A percentile compares a stretch with the other conserved stretches of the same genome.
These are phyloP conservation scores for Nesogale talazaci DNA, from an alignment of 2,113 vertebrate species.

Conservation along the genomic window DNA sequence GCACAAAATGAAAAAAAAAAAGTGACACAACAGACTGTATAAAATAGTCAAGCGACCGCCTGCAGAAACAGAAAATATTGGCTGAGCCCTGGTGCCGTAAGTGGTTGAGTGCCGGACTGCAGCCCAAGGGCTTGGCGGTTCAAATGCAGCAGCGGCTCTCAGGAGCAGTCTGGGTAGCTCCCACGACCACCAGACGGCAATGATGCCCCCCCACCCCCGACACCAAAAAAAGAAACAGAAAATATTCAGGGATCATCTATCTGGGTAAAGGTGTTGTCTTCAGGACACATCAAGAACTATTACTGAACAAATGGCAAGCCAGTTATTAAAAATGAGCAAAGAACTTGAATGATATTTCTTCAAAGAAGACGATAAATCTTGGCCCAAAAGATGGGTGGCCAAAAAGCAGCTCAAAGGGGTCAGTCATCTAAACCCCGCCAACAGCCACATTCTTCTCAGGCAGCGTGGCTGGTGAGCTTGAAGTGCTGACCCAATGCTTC, in stretches of 20 bases:
- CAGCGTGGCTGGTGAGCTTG: too few species aligned
- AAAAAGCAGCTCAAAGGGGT: not conserved
- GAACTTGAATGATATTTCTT: not conserved
- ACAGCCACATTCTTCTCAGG: too few species aligned
- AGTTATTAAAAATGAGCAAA: not conserved
- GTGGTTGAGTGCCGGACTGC: too few species aligned
- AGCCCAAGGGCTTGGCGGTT: too few species aligned
- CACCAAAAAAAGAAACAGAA: too few species aligned
- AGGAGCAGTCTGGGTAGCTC: too few species aligned
- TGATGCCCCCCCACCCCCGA: too few species aligned
- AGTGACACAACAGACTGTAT: not conserved
- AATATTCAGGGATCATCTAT: not conserved
- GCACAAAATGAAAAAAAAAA: not conserved
- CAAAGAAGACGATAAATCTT: not conserved
- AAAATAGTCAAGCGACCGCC: not conserved
- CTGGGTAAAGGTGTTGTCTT: not conserved
- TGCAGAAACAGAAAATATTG: not conserved
- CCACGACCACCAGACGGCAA: too few species aligned
- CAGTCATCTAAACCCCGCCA: not conserved
- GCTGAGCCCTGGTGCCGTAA: too few species aligned
- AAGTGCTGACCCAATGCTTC: not conserved
- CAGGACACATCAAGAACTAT: not conserved
- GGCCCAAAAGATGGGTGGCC: too few species aligned
- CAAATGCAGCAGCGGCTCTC: too few species aligned
- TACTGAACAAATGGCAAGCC: not conserved